These are phyloP conservation scores for Hydrocynus forskahlii DNA, from an alignment of 2,797 vertebrate species.

Conservation along the genomic window DNA sequence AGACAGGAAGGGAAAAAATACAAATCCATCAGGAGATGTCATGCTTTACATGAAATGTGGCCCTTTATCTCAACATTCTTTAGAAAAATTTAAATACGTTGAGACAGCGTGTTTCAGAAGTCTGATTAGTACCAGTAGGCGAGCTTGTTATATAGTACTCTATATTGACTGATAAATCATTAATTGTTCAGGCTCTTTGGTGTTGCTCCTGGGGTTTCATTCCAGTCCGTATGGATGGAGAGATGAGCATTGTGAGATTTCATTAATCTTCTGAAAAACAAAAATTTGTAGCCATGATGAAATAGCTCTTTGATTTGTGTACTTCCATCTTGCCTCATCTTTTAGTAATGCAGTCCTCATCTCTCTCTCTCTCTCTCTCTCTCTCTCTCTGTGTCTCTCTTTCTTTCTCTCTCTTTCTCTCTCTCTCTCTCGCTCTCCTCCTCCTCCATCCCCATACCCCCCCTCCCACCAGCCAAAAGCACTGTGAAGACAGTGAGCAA, in stretches of 20 bases:
- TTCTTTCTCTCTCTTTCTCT: constrained; percentile 51
- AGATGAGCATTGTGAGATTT: constrained; percentile 52
- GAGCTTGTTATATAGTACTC: constrained; percentile 28
- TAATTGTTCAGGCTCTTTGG: constrained; percentile 46
- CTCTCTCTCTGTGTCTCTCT: constrained; percentile 56
- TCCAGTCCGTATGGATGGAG: constrained; percentile 2
- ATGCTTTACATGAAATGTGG: constrained; percentile 4
- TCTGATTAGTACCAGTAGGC: constrained; percentile 39
- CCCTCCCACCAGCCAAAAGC: constrained; percentile 85
- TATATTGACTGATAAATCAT: constrained; percentile 54
- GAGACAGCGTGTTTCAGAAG: constrained; percentile 19
- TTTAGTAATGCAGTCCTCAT: constrained; percentile 42
- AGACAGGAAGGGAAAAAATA: background rate
- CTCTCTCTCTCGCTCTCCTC: constrained; percentile 50
- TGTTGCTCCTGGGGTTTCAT: constrained; percentile 44
- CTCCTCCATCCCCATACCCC: constrained; percentile 48
- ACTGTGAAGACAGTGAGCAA: constrained; percentile 96
- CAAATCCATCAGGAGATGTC: background rate
- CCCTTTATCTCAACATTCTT: constrained; percentile 30
- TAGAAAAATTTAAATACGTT: constrained; percentile 26
- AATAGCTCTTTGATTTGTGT: constrained; percentile 61
- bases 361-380: constrained; percentile 35
- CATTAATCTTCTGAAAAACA: constrained; percentile 51
- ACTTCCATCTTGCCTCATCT: constrained; percentile 43
- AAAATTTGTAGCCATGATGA: constrained; percentile 56